Evolutionary conservation across 2,113 vertebrate species (phyloP), one percentile per base, ranked within the genome.

Genomic region (Oxyura jamaicensis): DNA sequence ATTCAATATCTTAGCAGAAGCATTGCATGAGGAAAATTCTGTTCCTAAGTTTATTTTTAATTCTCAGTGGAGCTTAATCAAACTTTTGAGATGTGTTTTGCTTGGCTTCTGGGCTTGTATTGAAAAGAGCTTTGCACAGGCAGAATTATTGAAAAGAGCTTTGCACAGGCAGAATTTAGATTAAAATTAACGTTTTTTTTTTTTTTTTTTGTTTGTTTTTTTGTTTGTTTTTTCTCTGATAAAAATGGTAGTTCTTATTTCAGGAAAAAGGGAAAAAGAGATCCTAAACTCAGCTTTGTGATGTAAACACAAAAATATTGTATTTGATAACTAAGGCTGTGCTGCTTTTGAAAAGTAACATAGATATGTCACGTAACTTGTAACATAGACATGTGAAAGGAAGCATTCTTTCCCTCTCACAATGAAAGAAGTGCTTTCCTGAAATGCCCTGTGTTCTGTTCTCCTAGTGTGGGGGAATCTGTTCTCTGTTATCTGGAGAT

Each of bases 91-190:
- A 48, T 60, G 41, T 14, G 26, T 74, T 91, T 39, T 71, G 21
- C 36, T 90, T 90, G 87, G 63, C 63, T 93, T 88, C 82, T 85
- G 50, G 56, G 18, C 39, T 88, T 74, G 29, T 68, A 90, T 53
- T 41, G 68, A 83, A 94, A 86, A 86, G 13, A 78, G 20, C 26
- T 86, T 90, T 71, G 29, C 50, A 48, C 22, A 83, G 52, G 31
- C 18, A 93, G 78, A 90, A 81, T 90, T 91, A 90, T 53, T 41
- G 68, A 83, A 94, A 86, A 86, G 13, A 78, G 20, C 26, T 86
- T 90, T 71, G 29, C 50, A 48, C 22, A 83, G 52, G 31, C 18
- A 93, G 78, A 90, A 81, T 90, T 91, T 67, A 83, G 33, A 88
- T 88, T 75, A 60, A 93, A 86, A 88, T 71, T 7, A 0, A 11